Percentiles rank a stretch among this genome's conserved stretches.
These are phyloP conservation scores for Epinephelus cyanopodus DNA, from an alignment of 2,113 vertebrate genomes.

Conservation along the genomic window DNA sequence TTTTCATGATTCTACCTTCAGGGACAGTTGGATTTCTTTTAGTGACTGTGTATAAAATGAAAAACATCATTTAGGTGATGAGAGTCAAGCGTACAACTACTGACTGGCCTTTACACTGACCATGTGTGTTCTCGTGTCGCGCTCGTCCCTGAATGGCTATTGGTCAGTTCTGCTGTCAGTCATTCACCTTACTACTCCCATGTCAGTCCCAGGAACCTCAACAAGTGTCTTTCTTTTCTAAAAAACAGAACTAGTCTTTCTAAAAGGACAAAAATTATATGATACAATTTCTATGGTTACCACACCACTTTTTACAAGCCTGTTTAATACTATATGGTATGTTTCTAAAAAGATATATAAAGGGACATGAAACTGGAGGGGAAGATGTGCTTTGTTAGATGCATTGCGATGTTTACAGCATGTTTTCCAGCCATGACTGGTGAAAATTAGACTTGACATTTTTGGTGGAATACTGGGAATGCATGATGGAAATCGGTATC, in stretches of 20 bases:
- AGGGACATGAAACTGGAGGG: slow-evolving; percentile 1
- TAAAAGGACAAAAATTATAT: slow-evolving; percentile 55
- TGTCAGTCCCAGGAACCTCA: slow-evolving; percentile 72
- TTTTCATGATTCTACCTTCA: slow-evolving; percentile 67
- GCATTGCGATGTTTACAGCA: slow-evolving; percentile 38
- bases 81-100: slow-evolving; percentile 23
- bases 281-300: slow-evolving; percentile 77
- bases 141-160: slow-evolving; percentile 44
- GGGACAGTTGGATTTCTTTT: slow-evolving; percentile 57
- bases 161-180: slow-evolving; percentile 25
- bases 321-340: slow-evolving; percentile 73
- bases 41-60: slow-evolving; percentile 26
- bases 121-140: slow-evolving; percentile 51
- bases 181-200: slow-evolving; percentile 33
- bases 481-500: slow-evolving; percentile 69
- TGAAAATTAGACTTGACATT: slow-evolving; percentile 5
- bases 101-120: slow-evolving; percentile 55
- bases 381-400: slow-evolving; percentile 11
- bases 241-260: slow-evolving; percentile 70
- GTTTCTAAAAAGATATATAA: slow-evolving; percentile 62
- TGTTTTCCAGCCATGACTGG: slow-evolving; percentile 52
- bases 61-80: slow-evolving; percentile 4
- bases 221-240: slow-evolving; percentile 82
- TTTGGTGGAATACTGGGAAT: slow-evolving; percentile 35
- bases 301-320: slow-evolving; percentile 79